Conservation (phyloP, 2,797 vertebrate species). For the Gymnothorax reevesii region DNA sequence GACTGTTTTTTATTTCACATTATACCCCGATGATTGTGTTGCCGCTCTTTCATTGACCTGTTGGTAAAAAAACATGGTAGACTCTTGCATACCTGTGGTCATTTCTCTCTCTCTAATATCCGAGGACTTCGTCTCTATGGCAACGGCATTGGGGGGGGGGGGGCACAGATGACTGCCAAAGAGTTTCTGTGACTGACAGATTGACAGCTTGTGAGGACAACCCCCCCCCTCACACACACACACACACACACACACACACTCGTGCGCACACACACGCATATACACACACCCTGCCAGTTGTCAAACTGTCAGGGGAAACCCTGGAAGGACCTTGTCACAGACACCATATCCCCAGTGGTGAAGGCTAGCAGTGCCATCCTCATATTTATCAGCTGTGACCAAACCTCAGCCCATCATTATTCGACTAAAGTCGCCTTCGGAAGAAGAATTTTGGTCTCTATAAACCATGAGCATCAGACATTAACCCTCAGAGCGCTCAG, state of each 20-base stretch:
- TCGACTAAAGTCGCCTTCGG: not conserved
- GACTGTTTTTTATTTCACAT: not conserved
- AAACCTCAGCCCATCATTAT: constrained; percentile 16
- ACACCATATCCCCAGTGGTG: not conserved
- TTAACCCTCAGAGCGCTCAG: not conserved
- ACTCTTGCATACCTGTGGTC: not conserved
- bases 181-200: not conserved
- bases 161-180: not conserved
- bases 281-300: constrained; percentile 14
- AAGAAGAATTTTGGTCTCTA: not conserved
- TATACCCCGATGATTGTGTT: not conserved
- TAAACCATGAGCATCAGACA: constrained; percentile 15
- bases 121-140: not conserved
- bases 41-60: not conserved
- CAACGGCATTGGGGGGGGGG: not conserved
- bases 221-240: not conserved
- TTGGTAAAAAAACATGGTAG: not conserved
- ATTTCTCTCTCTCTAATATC: not conserved
- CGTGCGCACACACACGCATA: not conserved
- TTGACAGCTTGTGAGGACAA: not conserved
- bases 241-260: not conserved
- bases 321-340: constrained; percentile 15
- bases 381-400: constrained; percentile 3
- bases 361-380: not conserved
- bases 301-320: constrained; percentile 22